phyloP scores from a whole-genome alignment of 37 sponge, comb jelly and placozoan genomes.

The Sycon ciliatum region DNA sequence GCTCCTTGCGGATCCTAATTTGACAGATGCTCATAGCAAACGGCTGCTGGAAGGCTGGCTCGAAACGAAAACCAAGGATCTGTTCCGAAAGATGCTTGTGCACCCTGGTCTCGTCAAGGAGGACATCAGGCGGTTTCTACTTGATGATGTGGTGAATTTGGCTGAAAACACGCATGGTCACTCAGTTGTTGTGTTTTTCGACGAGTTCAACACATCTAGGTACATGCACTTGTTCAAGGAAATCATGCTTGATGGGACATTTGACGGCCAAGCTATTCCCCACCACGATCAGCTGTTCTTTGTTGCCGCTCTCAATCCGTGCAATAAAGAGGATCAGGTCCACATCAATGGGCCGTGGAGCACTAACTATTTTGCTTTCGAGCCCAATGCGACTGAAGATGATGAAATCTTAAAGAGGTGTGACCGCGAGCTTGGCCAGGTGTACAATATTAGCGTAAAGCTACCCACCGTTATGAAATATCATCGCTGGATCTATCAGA shows the following conservation, averaged over 20 bases:
- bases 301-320: slow-evolving; percentile 11
- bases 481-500: too few species aligned
- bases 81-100: background rate
- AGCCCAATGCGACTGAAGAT: too few species aligned
- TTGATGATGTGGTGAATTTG: background rate
- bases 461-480: too few species aligned
- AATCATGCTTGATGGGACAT: background rate
- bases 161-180: background rate
- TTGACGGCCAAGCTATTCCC: background rate
- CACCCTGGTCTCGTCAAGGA: background rate
- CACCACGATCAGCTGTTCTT: background rate
- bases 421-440: too few species aligned
- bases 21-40: too few species aligned
- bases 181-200: background rate
- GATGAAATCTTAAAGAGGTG: too few species aligned
- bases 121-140: background rate
- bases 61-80: background rate
- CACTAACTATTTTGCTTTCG: too few species aligned
- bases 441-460: too few species aligned
- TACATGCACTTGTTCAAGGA: background rate
- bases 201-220: background rate
- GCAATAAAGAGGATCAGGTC: too few species aligned
- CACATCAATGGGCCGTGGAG: too few species aligned
- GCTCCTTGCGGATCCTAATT: too few species aligned
- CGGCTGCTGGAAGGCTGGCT: too few species aligned